Evolutionary conservation across 2,113 vertebrate species (phyloP).

Genomic region (Sula dactylatra): DNA sequence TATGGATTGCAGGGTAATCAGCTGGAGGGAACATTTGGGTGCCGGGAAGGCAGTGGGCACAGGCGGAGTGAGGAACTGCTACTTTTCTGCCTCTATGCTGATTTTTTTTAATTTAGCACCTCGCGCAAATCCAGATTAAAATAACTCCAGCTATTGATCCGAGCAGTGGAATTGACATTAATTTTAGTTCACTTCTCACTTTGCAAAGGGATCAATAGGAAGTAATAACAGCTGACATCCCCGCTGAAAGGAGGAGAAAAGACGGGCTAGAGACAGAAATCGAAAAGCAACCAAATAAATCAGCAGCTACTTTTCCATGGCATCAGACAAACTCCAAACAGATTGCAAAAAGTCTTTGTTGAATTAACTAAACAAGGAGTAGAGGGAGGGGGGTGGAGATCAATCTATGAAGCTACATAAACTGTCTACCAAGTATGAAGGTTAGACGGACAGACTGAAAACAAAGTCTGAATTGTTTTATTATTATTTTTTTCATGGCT

Average conservation of each 20-base stretch:
- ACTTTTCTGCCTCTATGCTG: slow-evolving; percentile 83
- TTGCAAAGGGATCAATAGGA: slow-evolving; percentile 96
- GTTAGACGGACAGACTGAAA: slow-evolving; percentile 52
- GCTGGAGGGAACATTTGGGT: slow-evolving; percentile 69
- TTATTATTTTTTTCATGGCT: background rate
- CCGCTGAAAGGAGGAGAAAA: slow-evolving; percentile 86
- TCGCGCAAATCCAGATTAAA: slow-evolving; percentile 91
- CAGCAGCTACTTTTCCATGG: slow-evolving; percentile 88
- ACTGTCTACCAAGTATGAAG: slow-evolving; percentile 66
- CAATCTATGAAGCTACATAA: slow-evolving; percentile 72
- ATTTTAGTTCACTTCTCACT: slow-evolving; percentile 98
- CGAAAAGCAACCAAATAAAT: slow-evolving; percentile 92
- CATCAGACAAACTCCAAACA: slow-evolving; percentile 84
- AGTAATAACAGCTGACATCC: slow-evolving; percentile 97
- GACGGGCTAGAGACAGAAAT: slow-evolving; percentile 87
- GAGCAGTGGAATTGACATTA: slow-evolving; percentile 95
- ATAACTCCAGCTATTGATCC: slow-evolving; percentile 94
- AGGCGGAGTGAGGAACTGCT: slow-evolving; percentile 78
- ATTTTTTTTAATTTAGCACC: slow-evolving; percentile 89
- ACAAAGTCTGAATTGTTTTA: slow-evolving; percentile 12
- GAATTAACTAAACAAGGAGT: slow-evolving; percentile 81
- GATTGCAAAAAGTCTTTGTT: slow-evolving; percentile 82
- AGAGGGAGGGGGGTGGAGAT: slow-evolving; percentile 63
- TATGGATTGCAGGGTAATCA: slow-evolving; percentile 82
- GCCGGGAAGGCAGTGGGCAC: slow-evolving; percentile 57